Base-by-base conservation (phyloP, 1,140 invertebrate genomes). In the Ctenoplectra terminalis region DNA sequence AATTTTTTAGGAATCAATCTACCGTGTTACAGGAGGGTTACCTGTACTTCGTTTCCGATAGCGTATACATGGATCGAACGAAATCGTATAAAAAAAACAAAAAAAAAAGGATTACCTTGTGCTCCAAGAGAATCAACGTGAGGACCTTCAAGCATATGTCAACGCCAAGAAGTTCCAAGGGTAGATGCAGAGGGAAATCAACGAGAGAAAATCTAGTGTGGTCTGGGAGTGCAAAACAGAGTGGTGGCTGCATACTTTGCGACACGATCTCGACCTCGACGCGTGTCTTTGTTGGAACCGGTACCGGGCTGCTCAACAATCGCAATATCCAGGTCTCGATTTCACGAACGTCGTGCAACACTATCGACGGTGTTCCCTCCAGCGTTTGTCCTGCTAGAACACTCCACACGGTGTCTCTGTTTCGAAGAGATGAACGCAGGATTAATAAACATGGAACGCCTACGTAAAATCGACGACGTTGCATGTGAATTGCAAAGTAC, bases 301-400 rank as follows among this genome's bases (percentile, higher is more conserved):
- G 98, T 37, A 99, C 99, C 1, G 99, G 99, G 66, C 98, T 98
- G 87, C 98, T 99, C 37, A 99, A 95, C 13, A 99, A 94, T 71
- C 98, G 95, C 52, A 99, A 93, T 83, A 99, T 99, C 99, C 99
- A 99, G 0, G 98, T 99, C 94, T 99, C 99, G 78, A 99, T 98
- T 94, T 99, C 99, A 76, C 97, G 95, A 9, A 99, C 98, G 93
- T 99, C 99, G 91, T 99, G 98, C 87, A 99, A 94, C 6, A 99
- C 97, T 67, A 98, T 97, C 0, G 97, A 97, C 2, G 98, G 97
- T 29, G 97, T 96, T 37, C 96, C 95, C 54, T 98, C 97, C 73
- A 96, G 94, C 26, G 95, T 95, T 89, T 96, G 96, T 20, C 97
- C 96, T 17, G 97, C 97, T 70, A 98, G 89, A 34, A 97, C 96